A percentile compares a stretch with the other conserved stretches of the same genome.
These are phyloP conservation scores for Tylochromis polylepis DNA, from an alignment of 2,113 vertebrate genomes.

Conservation along the genomic window DNA sequence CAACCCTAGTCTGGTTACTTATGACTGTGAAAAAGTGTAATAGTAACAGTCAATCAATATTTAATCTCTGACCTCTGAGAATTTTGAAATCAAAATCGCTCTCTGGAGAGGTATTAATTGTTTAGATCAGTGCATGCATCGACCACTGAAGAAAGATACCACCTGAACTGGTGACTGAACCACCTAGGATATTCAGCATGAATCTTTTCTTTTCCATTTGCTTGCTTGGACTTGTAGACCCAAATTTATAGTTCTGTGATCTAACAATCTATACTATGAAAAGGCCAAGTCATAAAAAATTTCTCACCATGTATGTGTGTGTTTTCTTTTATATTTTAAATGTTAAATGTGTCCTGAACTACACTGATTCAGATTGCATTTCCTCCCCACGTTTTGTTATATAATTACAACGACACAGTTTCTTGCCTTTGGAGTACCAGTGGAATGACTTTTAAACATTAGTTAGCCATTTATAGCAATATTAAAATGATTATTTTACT, in stretches of 20 bases:
- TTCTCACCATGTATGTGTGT: not conserved
- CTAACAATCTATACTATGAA: not conserved
- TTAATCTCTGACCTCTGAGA: not conserved
- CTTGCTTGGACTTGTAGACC: not conserved
- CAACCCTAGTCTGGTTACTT: not conserved
- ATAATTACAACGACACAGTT: not conserved
- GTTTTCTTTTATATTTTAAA: not conserved
- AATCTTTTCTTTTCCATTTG: not conserved
- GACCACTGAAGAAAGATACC: not conserved
- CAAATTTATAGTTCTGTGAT: not conserved
- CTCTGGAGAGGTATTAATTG: not conserved
- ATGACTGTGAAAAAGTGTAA: constrained; percentile 10
- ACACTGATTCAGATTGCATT: not conserved
- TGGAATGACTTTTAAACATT: not conserved
- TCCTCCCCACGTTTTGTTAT: not conserved
- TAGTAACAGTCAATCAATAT: constrained; percentile 24
- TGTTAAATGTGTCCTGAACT: not conserved
- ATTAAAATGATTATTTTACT: not conserved
- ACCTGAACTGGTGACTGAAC: not conserved
- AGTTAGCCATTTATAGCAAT: not conserved
- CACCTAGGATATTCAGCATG: not conserved
- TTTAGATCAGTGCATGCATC: not conserved
- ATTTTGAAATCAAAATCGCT: not conserved
- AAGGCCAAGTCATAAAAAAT: not conserved
- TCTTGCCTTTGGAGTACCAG: not conserved